These are phyloP conservation scores for Ceratosolen fusciceps DNA, from an alignment of 1,140 invertebrate species.

Conservation along the genomic window DNA sequence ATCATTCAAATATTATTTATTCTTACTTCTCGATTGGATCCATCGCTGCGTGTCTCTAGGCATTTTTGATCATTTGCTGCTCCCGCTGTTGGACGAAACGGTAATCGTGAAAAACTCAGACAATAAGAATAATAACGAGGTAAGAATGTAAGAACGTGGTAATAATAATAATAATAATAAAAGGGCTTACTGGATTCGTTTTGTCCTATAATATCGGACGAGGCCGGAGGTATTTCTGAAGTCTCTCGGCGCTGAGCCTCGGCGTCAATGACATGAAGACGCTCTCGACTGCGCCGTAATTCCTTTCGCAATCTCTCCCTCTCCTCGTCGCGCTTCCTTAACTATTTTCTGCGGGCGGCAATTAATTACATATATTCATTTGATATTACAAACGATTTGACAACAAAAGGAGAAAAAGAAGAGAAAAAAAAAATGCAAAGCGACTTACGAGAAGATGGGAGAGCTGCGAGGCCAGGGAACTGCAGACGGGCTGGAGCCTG, in stretches of 20 bases:
- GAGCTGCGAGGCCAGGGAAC: conserved; percentile 69
- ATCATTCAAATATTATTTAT: conserved; percentile 10
- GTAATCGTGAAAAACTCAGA: not conserved
- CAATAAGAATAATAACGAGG: not conserved
- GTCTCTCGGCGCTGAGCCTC: conserved; percentile 64
- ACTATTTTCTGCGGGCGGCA: conserved; percentile 76
- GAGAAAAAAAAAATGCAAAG: conserved; percentile 40
- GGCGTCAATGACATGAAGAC: conserved; percentile 77
- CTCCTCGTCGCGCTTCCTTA: conserved; percentile 83
- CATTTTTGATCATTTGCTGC: conserved; percentile 54
- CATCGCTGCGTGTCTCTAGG: conserved; percentile 55
- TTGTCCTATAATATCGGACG: conserved; percentile 57
- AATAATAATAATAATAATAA: not conserved
- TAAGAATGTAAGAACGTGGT: not conserved
- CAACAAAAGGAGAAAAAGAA: no score
- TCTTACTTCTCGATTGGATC: conserved; percentile 61
- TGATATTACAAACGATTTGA: no score
- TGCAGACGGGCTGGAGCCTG: conserved; percentile 69
- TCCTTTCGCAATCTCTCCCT: conserved; percentile 80
- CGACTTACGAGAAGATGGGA: conserved; percentile 71
- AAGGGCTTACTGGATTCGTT: conserved; percentile 56
- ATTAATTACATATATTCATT: no score
- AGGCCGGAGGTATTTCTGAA: conserved; percentile 50
- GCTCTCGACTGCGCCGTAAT: conserved; percentile 79
- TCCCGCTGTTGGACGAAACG: conserved; percentile 28